Evolutionary conservation across 2,888 invertebrate genomes (phyloP), one percentile per base, ranked within the genome.

Genomic region (Alloscopus bannaensis): DNA sequence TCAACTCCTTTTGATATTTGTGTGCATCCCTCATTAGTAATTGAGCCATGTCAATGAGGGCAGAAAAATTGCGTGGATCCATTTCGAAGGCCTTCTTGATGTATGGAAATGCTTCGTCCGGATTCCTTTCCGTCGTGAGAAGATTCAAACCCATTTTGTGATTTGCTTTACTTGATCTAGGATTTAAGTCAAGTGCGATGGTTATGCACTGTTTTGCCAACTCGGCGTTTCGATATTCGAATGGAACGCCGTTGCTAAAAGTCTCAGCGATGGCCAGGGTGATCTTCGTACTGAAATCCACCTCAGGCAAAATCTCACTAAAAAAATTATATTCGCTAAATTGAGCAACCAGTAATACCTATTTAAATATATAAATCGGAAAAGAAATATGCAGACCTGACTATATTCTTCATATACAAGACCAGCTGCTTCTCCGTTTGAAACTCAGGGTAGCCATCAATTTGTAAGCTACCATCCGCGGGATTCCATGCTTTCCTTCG

Each of bases 21-120:
- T n/a, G 4, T 47, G 47, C n/a, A 47, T 47, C 18, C 4, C 47
- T 47, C 47, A 47, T 4, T n/a, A 47, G 18, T 13, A 47, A n/a
- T 47, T 47, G 47, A 47, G 18, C 18, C 4, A n/a, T 47, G 24
- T 64, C 64, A 16, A 64, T 42, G 1, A 42, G 36, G 16, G 45
- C 64, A 2, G 64, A 18, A 24, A 64, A 64, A n/a, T 64, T 64
- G 1, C 64, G n/a, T 6, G 1, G 16, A 26, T 64, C 64, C 22
- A 2, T 2, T 11, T 16, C 26, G 8, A 24, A 45, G 11, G 45
- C 64, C 11, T 24, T 22, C 26, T 42, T 40, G 22, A 22, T 16
- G 26, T 22, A 66, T n/a, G n/a, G 1, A 18, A 24, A 1, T 3
- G 66, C 50, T 29, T 31, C 31, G 8, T 50, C 36, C 1, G 31